Percentiles rank a stretch among this genome's conserved stretches.
phyloP scores from a whole-genome alignment of 2,113 vertebrate species.

The Hipposideros armiger region DNA sequence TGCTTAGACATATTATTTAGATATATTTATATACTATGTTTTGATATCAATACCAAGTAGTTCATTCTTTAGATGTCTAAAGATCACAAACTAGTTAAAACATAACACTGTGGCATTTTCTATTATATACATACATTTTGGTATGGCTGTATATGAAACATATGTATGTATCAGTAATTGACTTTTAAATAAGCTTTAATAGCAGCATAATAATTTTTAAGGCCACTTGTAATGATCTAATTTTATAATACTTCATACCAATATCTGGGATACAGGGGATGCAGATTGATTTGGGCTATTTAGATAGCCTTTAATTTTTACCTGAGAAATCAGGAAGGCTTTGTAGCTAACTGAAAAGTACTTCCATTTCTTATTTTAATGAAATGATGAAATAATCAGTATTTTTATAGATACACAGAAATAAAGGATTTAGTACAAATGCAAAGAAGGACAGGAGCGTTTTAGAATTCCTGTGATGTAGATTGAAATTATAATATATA shows the following conservation, averaged over 20 bases:
- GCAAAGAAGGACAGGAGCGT: background rate
- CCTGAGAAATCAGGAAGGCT: background rate
- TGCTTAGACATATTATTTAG: background rate
- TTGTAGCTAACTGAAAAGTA: background rate
- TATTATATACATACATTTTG: background rate
- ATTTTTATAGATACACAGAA: background rate
- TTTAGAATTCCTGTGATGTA: background rate
- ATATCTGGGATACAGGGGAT: background rate
- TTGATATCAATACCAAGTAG: background rate
- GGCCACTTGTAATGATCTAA: background rate
- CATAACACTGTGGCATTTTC: background rate
- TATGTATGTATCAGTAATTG: background rate
- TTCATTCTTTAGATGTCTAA: background rate
- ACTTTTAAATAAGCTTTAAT: background rate
- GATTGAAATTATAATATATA: background rate
- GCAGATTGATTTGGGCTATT: background rate
- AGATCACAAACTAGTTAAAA: background rate
- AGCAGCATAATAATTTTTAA: background rate
- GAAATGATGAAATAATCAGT: conserved; percentile 12
- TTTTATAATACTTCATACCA: background rate
- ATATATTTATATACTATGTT: background rate
- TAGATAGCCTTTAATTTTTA: background rate
- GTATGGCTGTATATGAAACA: background rate
- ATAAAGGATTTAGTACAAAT: background rate
- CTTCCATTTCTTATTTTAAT: conserved; percentile 35